phyloP scores from a whole-genome alignment of 2,113 vertebrate species.

The Thalassoma bifasciatum region DNA sequence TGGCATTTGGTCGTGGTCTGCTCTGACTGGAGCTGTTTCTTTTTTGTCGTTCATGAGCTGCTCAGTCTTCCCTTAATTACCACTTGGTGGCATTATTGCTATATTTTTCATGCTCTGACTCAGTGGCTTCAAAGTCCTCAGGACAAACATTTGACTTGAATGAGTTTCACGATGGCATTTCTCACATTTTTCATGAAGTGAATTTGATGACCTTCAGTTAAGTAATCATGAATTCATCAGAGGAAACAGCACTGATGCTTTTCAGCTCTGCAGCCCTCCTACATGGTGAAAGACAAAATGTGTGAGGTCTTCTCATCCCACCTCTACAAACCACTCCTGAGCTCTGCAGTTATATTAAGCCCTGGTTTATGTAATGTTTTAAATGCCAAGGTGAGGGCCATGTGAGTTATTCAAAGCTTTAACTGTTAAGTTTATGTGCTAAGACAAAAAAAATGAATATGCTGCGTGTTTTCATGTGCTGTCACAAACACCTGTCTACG shows the following conservation, averaged over 20 bases:
- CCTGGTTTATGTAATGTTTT: slow-evolving; percentile 76
- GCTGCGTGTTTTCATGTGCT: slow-evolving; percentile 7
- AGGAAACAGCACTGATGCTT: slow-evolving; percentile 30
- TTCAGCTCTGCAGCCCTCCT: slow-evolving; percentile 50
- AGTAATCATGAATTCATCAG: slow-evolving; percentile 11
- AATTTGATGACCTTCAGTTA: neutral
- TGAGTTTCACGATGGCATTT: neutral
- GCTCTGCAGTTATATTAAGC: slow-evolving; percentile 72
- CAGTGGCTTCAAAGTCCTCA: neutral
- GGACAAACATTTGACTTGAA: slow-evolving; percentile 9
- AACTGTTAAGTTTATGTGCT: slow-evolving; percentile 53
- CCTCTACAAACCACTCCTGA: slow-evolving; percentile 60
- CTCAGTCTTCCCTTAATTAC: neutral
- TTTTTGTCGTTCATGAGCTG: neutral
- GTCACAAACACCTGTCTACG: neutral
- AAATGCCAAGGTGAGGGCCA: slow-evolving; percentile 63
- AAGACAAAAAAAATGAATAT: slow-evolving; percentile 13
- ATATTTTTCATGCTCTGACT: neutral
- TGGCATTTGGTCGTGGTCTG: slow-evolving; percentile 28
- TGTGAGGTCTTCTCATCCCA: slow-evolving; percentile 66
- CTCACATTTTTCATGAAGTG: neutral
- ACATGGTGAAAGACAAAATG: slow-evolving; percentile 40
- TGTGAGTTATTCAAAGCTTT: slow-evolving; percentile 69
- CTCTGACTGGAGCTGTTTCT: neutral
- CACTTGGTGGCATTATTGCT: slow-evolving; percentile 53